A percentile compares a stretch with the other conserved stretches of the same genome.
Evolutionary conservation across 2,888 invertebrate species (phyloP).

Genomic region (Darwinula stevensoni): DNA sequence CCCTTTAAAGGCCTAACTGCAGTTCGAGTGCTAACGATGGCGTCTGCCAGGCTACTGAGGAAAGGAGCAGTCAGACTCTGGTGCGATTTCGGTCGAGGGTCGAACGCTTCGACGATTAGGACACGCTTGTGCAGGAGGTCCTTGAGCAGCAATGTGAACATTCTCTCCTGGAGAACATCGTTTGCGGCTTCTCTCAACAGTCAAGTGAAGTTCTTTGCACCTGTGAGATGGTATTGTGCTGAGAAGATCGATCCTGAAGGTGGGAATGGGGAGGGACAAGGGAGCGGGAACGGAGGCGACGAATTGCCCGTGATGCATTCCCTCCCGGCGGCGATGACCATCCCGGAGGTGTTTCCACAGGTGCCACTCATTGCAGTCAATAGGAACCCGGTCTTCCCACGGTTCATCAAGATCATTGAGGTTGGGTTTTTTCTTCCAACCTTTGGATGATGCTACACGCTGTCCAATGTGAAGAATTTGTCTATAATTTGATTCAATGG

Average conservation of each 20-base stretch:
- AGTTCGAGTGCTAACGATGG: no score
- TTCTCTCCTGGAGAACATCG: no score
- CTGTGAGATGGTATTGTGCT: background rate
- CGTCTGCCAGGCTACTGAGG: no score
- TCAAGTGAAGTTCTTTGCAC: no score
- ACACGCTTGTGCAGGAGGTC: no score
- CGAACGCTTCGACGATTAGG: no score
- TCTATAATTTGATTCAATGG: no score
- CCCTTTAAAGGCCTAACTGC: no score
- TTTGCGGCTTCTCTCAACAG: no score
- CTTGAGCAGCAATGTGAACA: no score
- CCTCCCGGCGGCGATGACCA: constrained; percentile 57
- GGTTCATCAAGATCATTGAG: constrained; percentile 91
- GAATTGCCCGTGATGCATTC: constrained; percentile 7
- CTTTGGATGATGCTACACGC: background rate
- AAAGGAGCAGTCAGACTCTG: no score
- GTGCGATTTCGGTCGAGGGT: no score
- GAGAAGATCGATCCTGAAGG: background rate
- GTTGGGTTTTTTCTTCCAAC: constrained; percentile 18
- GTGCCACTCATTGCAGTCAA: constrained; percentile 80
- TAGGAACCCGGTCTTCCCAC: constrained; percentile 85
- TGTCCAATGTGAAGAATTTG: background rate
- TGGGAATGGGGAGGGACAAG: background rate
- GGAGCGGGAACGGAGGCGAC: background rate
- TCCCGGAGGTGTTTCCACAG: constrained; percentile 88